Evolutionary conservation across 2,113 vertebrate genomes (phyloP).

Genomic region (Podocnemis expansa): DNA sequence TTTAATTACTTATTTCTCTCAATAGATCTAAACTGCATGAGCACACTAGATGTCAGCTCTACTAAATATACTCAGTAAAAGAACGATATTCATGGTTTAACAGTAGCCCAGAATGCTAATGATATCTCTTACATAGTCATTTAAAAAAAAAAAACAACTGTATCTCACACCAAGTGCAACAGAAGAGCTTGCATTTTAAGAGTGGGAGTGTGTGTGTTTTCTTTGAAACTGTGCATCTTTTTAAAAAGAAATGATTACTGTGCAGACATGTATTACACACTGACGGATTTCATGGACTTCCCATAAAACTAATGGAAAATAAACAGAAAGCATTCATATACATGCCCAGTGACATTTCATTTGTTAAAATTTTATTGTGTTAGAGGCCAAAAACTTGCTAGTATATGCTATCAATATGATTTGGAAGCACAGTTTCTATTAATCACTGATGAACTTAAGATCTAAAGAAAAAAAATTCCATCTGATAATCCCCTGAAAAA

Average conservation of each 20-base stretch:
- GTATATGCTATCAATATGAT: background rate
- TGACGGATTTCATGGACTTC: background rate
- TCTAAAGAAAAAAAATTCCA: background rate
- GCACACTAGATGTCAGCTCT: constrained; percentile 52
- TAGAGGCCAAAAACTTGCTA: background rate
- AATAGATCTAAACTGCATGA: constrained; percentile 63
- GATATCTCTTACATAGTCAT: background rate
- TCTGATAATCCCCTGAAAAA: background rate
- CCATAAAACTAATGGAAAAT: constrained; percentile 4
- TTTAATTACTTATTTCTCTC: constrained; percentile 66
- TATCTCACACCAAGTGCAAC: background rate
- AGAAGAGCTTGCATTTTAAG: constrained; percentile 2
- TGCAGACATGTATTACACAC: background rate
- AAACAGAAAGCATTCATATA: background rate
- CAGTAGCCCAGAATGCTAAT: constrained; percentile 1
- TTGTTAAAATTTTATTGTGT: constrained; percentile 1
- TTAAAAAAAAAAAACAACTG: constrained; percentile 16
- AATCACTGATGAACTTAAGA: background rate
- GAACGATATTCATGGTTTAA: background rate
- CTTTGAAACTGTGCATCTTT: background rate
- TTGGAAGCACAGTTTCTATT: constrained; percentile 1
- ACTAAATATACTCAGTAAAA: constrained; percentile 16
- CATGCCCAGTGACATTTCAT: background rate
- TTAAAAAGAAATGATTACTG: background rate
- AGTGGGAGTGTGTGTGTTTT: background rate